These are phyloP conservation scores for Chalcis sispes DNA, from an alignment of 2,888 invertebrate species.

Conservation along the genomic window DNA sequence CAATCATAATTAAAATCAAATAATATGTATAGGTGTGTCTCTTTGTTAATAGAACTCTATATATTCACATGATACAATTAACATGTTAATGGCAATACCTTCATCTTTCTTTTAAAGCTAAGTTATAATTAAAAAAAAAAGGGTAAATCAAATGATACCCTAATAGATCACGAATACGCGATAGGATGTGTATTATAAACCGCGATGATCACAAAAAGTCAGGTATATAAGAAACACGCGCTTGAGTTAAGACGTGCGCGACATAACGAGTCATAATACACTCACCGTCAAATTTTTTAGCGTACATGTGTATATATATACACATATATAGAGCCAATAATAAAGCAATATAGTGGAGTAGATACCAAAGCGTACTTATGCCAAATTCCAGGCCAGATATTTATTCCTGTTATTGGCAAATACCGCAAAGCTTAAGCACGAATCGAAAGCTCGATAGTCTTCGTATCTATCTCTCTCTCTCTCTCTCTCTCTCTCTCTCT, in stretches of 20 bases:
- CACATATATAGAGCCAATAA: constrained; percentile 62
- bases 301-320: constrained; percentile 10
- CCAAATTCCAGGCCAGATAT: constrained; percentile 67
- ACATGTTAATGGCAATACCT: too few relatives aligned
- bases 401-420: constrained; percentile 66
- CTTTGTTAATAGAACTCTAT: too few relatives aligned
- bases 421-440: constrained; percentile 53
- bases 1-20: too few relatives aligned
- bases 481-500: neutral
- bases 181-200: too few relatives aligned
- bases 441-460: constrained; percentile 1
- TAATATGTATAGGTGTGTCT: too few relatives aligned
- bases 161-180: too few relatives aligned
- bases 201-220: too few relatives aligned
- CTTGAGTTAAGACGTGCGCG: too few relatives aligned
- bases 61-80: too few relatives aligned
- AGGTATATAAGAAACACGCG: too few relatives aligned
- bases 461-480: constrained; percentile 7
- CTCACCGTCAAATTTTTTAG: constrained; percentile 59
- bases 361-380: constrained; percentile 69
- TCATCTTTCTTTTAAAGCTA: too few relatives aligned
- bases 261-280: constrained; percentile 16
- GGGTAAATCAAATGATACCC: too few relatives aligned
- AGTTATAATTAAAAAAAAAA: neutral
- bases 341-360: constrained; percentile 67